Percentiles rank a stretch among this genome's conserved stretches.
Evolutionary conservation across 1,140 invertebrate species (phyloP).

Genomic region (Pomacea maculata): DNA sequence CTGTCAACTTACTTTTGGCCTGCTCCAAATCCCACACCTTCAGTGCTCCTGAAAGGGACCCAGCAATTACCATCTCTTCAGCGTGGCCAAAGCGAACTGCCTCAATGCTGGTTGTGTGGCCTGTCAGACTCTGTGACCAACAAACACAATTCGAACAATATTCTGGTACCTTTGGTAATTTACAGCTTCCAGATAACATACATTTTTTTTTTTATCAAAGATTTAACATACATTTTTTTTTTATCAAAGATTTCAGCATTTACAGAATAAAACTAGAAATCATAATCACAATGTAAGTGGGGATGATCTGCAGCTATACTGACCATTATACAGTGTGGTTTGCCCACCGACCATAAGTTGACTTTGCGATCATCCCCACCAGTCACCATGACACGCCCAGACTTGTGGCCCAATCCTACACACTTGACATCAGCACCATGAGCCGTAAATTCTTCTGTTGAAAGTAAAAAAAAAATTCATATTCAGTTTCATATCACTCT

Average conservation of each 20-base stretch:
- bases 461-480: conserved; percentile 15
- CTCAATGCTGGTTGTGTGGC: conserved; percentile 91
- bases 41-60: conserved; percentile 89
- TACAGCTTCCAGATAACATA: not conserved
- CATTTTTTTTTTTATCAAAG: not conserved
- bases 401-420: conserved; percentile 88
- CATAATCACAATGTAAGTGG: not conserved
- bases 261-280: not conserved
- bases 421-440: conserved; percentile 91
- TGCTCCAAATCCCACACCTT: conserved; percentile 98
- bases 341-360: conserved; percentile 96
- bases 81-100: conserved; percentile 93
- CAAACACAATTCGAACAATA: not conserved
- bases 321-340: conserved; percentile 95
- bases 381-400: conserved; percentile 90
- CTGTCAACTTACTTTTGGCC: conserved; percentile 73
- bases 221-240: not conserved
- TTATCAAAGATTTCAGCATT: not conserved
- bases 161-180: not conserved
- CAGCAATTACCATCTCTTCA: conserved; percentile 95
- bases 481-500: too few relatives aligned
- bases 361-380: conserved; percentile 98
- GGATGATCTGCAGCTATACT: conserved; percentile 33
- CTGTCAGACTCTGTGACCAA: conserved; percentile 80
- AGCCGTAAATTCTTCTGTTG: conserved; percentile 87